Conservation (phyloP, 1,140 invertebrate genomes). For the Lerema accius region DNA sequence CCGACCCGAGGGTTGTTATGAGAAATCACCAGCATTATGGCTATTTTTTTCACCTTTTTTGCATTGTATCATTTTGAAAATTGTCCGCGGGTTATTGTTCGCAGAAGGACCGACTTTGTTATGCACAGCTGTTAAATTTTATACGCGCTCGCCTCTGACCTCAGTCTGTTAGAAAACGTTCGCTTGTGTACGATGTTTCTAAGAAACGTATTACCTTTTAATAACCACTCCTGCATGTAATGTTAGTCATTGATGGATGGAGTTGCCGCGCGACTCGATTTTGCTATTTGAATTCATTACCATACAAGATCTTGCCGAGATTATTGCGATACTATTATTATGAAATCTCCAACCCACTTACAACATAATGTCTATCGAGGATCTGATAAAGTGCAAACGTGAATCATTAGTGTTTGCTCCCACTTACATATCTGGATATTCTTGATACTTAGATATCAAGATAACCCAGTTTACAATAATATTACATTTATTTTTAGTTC, state of each 20-base stretch:
- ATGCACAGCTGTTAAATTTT: conserved; percentile 52
- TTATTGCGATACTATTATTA: conserved; percentile 10
- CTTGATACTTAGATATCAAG: too few species aligned
- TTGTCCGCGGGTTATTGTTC: conserved; percentile 63
- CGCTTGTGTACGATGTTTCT: conserved; percentile 30
- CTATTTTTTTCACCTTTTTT: conserved; percentile 64
- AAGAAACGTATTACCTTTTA: conserved; percentile 21
- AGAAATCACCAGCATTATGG: conserved; percentile 71
- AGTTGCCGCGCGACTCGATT: conserved; percentile 7
- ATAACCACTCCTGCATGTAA: conserved; percentile 27
- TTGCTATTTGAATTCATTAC: conserved; percentile 27
- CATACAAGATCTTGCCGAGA: conserved; percentile 14
- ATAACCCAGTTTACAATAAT: too few species aligned
- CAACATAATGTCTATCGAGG: background rate
- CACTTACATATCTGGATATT: too few species aligned
- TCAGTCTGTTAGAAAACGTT: conserved; percentile 42
- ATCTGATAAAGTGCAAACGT: background rate
- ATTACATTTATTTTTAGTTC: too few species aligned
- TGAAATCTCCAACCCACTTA: conserved; percentile 5
- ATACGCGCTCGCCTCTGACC: conserved; percentile 53
- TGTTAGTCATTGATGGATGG: conserved; percentile 29
- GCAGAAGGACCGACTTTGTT: conserved; percentile 49
- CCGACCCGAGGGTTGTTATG: conserved; percentile 73
- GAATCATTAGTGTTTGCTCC: conserved; percentile 1
- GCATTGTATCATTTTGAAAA: conserved; percentile 68